Conservation (phyloP, 2,888 invertebrate genomes). For the Noctua pronuba region DNA sequence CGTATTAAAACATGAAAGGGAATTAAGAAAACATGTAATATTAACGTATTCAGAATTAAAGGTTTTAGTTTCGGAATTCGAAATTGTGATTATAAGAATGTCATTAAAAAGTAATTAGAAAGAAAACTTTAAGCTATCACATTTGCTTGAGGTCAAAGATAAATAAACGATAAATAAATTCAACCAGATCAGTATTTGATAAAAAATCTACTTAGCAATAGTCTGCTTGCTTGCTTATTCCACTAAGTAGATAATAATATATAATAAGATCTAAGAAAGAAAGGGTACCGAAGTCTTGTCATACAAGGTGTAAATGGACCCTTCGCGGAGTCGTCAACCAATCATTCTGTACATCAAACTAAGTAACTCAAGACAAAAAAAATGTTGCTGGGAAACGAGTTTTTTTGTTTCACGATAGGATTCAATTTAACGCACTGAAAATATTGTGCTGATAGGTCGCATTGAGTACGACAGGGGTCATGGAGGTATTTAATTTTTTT, state of each 20-base stretch:
- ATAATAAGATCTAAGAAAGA: neutral
- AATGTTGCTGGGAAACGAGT: no score
- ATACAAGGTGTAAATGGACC: no score
- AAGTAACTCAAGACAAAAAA: no score
- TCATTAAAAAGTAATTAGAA: slow-evolving; percentile 34
- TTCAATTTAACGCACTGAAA: no score
- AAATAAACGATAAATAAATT: neutral
- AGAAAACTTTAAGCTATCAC: slow-evolving; percentile 15
- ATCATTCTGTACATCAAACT: no score
- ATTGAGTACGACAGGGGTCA: no score
- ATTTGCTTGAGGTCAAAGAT: slow-evolving; percentile 10
- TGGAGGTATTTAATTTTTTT: no score
- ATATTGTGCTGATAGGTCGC: no score
- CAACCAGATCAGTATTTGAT: neutral
- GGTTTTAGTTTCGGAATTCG: slow-evolving; percentile 29
- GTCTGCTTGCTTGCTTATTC: neutral
- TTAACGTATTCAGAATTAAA: slow-evolving; percentile 9
- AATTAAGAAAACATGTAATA: slow-evolving; percentile 8
- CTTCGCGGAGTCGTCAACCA: no score
- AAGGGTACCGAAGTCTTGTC: neutral
- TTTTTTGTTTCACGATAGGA: no score
- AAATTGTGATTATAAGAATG: slow-evolving; percentile 34
- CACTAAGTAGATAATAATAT: neutral
- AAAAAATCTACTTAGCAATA: neutral
- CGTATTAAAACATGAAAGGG: slow-evolving; percentile 28